phyloP scores from a whole-genome alignment of 2,113 vertebrate species.

The Crocuta crocuta region DNA sequence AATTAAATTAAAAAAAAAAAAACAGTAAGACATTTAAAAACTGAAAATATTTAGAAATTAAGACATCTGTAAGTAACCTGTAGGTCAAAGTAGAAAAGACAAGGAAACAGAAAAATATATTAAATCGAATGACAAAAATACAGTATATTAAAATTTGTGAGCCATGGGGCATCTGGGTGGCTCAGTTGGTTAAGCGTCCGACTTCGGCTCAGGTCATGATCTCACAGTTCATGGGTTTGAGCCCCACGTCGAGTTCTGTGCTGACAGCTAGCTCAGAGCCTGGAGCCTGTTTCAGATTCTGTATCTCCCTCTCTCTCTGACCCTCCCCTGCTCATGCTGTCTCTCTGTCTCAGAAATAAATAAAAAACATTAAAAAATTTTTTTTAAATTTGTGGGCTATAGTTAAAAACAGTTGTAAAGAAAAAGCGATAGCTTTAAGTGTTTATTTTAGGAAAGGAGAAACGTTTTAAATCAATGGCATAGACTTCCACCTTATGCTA shows the following conservation, averaged over 20 bases:
- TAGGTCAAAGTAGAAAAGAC: not conserved
- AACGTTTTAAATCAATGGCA: not conserved
- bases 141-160: not conserved
- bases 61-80: not conserved
- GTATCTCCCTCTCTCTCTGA: too few species aligned
- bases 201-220: too few species aligned
- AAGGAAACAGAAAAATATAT: not conserved
- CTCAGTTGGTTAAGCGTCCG: too few species aligned
- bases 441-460: constrained; percentile 26
- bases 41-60: not conserved
- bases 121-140: not conserved
- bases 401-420: not conserved
- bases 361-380: too few species aligned
- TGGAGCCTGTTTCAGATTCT: too few species aligned
- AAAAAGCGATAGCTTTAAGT: not conserved
- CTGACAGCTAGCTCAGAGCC: too few species aligned
- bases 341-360: too few species aligned
- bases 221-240: too few species aligned
- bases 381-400: not conserved
- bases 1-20: not conserved
- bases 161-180: not conserved
- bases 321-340: too few species aligned
- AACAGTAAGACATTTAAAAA: not conserved
- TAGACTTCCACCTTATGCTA: not conserved
- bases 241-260: too few species aligned